Base-by-base conservation (phyloP, 2,797 vertebrate species). In the Sylvilagus floridanus region DNA sequence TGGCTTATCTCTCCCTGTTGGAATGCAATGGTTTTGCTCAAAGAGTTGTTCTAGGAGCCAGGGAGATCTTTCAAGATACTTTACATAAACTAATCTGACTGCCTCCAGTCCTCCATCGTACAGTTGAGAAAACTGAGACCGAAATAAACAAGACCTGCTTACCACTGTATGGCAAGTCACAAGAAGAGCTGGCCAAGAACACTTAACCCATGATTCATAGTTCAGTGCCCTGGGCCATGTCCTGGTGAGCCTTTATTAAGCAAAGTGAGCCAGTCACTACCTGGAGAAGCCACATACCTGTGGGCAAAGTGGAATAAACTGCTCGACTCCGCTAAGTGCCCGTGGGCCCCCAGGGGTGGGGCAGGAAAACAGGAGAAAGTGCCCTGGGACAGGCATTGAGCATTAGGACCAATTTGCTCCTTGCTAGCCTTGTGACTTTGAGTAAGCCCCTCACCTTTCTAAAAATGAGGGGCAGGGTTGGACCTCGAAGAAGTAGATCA, bases 261-360 rank as follows among this genome's bases (percentile, higher is more conserved):
- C 65, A 82, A 86, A 93, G 17, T 71, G 24, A 89, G 63, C 62
- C 63, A 72, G 62, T 76, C 54, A 76, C 76, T 95, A 63, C 37
- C 77, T 65, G 75, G 65, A 84, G 73, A 95, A 87, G 30, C 88
- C 77, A 88, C 66, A 92, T 76, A 91, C 73, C 88, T 79, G 71
- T 92, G 69, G 93, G 84, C 22, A 92, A 96, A 93, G 82, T 52
- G 84, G 54, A 93, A 65, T 72, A 63, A 94, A 85, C 50, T 89
- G 12, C 73, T 87, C 52, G 78, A n/a, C n/a, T 86, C 83, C 71
- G 50, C 47, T 47, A 82, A 71, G 26, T 66, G 62, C 54, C 21
- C 30, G 60, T 78, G n/a, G n/a, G 32, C 47, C n/a, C 68, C 92
- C 69, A 65, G 42, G 24, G 16, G 6, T 47, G 24, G 6, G 47